Conservation (phyloP, 2,888 invertebrate genomes). For the Cryptocephalus primarius region DNA sequence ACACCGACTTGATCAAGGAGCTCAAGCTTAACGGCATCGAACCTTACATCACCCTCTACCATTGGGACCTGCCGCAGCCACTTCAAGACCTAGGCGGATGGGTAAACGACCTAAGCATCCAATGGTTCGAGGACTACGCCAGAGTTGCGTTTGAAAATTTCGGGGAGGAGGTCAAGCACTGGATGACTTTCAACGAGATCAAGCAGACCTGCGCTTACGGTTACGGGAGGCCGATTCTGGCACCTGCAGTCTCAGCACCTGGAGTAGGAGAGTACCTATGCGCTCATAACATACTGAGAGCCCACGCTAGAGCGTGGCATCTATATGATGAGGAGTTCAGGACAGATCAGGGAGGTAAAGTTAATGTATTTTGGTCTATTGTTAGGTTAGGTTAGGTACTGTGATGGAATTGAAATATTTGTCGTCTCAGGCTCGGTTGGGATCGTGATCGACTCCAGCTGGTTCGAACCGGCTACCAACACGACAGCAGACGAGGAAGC, state of each 20-base stretch:
- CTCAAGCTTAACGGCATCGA: conserved; percentile 42
- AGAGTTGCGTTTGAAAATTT: conserved; percentile 35
- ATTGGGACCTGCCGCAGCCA: conserved; percentile 45
- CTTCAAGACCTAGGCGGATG: conserved; percentile 28
- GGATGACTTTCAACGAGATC: conserved; percentile 48
- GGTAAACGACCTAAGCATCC: conserved; percentile 5
- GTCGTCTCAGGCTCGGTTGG: conserved; percentile 1
- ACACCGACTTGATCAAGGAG: conserved; percentile 21
- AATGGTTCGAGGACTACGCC: conserved; percentile 45
- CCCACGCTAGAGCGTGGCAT: conserved; percentile 53
- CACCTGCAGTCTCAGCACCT: conserved; percentile 40
- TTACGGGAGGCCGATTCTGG: conserved; percentile 30
- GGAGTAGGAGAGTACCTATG: conserved; percentile 51
- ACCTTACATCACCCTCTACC: conserved; percentile 43
- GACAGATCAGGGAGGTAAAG: conserved; percentile 19
- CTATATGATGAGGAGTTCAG: conserved; percentile 45
- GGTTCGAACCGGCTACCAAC: conserved; percentile 49
- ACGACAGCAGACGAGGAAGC: conserved; percentile 44
- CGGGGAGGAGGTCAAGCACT: conserved; percentile 34
- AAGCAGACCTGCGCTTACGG: conserved; percentile 25
- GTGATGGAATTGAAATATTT: no score
- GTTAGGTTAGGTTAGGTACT: no score
- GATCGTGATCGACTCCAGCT: conserved; percentile 40
- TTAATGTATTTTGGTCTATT: no score
- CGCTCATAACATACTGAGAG: conserved; percentile 48